Evolutionary conservation across 2,113 vertebrate genomes (phyloP).

Genomic region (Hipposideros armiger): DNA sequence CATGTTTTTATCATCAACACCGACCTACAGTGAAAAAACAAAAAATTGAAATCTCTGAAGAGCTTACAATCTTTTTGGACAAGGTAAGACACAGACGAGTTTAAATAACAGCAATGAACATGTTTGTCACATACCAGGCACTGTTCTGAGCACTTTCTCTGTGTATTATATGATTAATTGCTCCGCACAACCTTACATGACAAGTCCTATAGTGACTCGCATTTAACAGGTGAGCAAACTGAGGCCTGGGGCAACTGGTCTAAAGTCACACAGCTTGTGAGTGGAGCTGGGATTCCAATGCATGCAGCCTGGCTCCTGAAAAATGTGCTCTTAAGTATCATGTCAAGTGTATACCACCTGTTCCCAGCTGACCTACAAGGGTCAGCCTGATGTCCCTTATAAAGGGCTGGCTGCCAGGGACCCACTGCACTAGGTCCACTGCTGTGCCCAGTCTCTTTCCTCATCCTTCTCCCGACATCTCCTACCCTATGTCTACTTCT

Average conservation of each 20-base stretch:
- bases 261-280: neutral
- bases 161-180: neutral
- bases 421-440: neutral
- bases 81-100: neutral
- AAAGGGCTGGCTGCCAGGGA: neutral
- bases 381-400: neutral
- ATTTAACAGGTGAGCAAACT: neutral
- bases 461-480: neutral
- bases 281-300: neutral
- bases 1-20: neutral
- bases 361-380: neutral
- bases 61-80: neutral
- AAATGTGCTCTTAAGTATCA: too few relatives aligned
- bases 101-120: too few relatives aligned
- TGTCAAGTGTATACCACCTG: neutral
- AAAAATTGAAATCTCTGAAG: neutral
- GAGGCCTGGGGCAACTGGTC: neutral
- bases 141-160: neutral
- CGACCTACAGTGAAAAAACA: neutral
- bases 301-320: neutral
- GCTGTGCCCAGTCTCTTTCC: neutral
- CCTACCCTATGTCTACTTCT: neutral
- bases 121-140: accelerated
- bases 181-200: neutral
- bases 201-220: neutral